Evolutionary conservation across 2,113 vertebrate species (phyloP).

Genomic region (Irena cyanogastra): DNA sequence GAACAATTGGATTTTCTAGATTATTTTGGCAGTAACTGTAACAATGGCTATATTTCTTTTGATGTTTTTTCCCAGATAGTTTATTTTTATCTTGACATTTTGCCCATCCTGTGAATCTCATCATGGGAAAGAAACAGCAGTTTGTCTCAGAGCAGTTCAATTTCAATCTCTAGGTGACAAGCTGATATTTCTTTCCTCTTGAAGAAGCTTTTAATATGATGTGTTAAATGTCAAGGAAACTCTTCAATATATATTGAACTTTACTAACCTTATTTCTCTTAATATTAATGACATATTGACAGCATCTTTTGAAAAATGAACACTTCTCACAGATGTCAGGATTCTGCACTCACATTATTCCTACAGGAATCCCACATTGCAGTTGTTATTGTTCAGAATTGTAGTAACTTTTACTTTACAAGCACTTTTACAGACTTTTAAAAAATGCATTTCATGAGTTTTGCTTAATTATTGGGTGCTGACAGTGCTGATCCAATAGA

Average conservation of each 20-base stretch:
- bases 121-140: conserved; percentile 72
- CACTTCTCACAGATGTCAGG: conserved; percentile 36
- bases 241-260: conserved; percentile 73
- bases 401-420: background rate
- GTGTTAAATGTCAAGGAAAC: conserved; percentile 81
- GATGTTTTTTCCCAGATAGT: conserved; percentile 44
- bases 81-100: conserved; percentile 81
- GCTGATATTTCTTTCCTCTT: conserved; percentile 78
- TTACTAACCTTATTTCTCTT: conserved; percentile 78
- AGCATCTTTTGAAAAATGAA: conserved; percentile 61
- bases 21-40: conserved; percentile 67
- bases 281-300: conserved; percentile 79
- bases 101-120: conserved; percentile 74
- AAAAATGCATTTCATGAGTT: background rate
- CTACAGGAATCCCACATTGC: background rate
- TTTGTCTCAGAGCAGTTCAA: conserved; percentile 76
- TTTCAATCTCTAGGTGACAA: conserved; percentile 79
- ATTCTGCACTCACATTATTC: background rate
- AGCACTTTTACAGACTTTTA: background rate
- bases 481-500: background rate
- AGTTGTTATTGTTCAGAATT: background rate
- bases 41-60: conserved; percentile 58
- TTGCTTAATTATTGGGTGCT: background rate
- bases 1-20: conserved; percentile 56
- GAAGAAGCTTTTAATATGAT: conserved; percentile 78